Percentiles rank a stretch among this genome's conserved stretches.
Conservation (phyloP, 1,140 invertebrate genomes). For the Calosoma granatense region DNA sequence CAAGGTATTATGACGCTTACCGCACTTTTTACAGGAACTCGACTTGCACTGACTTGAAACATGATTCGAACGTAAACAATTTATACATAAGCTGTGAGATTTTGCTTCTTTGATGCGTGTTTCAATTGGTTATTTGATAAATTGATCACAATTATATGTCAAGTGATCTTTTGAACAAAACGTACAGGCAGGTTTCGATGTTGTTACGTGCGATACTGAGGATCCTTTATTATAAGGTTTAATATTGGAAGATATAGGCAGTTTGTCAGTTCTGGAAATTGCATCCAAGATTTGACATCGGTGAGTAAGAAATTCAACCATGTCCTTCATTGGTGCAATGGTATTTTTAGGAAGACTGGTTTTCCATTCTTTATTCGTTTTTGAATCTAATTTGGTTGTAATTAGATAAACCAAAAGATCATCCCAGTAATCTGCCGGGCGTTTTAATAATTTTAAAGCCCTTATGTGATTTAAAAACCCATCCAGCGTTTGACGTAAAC, state of each 20-base stretch:
- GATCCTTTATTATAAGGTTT: constrained; percentile 10
- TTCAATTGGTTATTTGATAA: constrained; percentile 16
- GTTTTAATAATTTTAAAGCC: constrained; percentile 24
- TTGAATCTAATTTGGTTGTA: constrained; percentile 24
- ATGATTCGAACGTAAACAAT: constrained; percentile 20
- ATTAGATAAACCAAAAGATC: constrained; percentile 25
- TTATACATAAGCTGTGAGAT: constrained; percentile 22
- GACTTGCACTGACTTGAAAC: constrained; percentile 17
- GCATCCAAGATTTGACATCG: constrained; percentile 24
- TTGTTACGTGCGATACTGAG: constrained; percentile 11
- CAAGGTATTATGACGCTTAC: constrained; percentile 18
- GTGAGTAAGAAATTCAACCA: constrained; percentile 22
- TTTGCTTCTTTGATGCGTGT: constrained; percentile 17
- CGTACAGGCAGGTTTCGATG: constrained; percentile 6
- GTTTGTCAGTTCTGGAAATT: neutral
- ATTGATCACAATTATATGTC: constrained; percentile 21
- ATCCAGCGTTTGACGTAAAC: constrained; percentile 28
- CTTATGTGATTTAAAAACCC: constrained; percentile 25
- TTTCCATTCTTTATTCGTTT: constrained; percentile 28
- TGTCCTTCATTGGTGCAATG: constrained; percentile 18
- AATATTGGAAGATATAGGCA: neutral
- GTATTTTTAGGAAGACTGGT: constrained; percentile 16
- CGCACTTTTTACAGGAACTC: constrained; percentile 19
- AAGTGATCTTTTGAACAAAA: constrained; percentile 19
- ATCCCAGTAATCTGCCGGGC: constrained; percentile 26